Percentiles rank a stretch among this genome's conserved stretches.
Conservation (phyloP, 64 coral and sea anemone genomes). For the Actinia tenebrosa region DNA sequence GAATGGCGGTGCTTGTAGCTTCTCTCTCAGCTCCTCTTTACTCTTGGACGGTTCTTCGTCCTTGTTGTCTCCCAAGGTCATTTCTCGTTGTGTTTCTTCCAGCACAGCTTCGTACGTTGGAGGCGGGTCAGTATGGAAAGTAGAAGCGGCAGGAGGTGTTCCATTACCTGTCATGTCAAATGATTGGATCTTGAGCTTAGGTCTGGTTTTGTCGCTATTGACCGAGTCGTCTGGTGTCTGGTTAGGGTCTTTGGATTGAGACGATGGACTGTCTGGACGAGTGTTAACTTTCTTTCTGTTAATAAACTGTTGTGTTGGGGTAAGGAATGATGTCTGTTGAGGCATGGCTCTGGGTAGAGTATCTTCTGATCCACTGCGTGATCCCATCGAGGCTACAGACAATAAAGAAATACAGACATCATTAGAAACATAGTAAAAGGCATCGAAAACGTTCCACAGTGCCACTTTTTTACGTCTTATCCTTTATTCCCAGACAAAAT, state of each 20-base stretch:
- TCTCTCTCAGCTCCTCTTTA: constrained; percentile 23
- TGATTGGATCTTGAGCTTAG: constrained; percentile 74
- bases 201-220: constrained; percentile 46
- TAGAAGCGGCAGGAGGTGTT: constrained; percentile 28
- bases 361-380: constrained; percentile 32
- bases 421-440: neutral
- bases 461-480: too few relatives aligned
- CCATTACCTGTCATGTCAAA: constrained; percentile 73
- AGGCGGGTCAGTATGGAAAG: constrained; percentile 79
- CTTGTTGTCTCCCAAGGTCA: constrained; percentile 14
- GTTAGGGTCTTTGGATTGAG: constrained; percentile 30
- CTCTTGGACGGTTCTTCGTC: constrained; percentile 30
- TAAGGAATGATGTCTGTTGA: constrained; percentile 26
- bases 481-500: too few relatives aligned
- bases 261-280: neutral
- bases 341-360: constrained; percentile 41
- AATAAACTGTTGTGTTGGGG: neutral
- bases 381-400: neutral
- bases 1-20: constrained; percentile 18
- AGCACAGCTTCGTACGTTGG: constrained; percentile 76
- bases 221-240: constrained; percentile 26
- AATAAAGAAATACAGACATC: neutral
- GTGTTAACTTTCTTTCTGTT: constrained; percentile 43
- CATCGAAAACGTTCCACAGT: neutral
- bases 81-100: constrained; percentile 56